These are phyloP conservation scores for Pitangus sulphuratus DNA, from an alignment of 2,797 vertebrate species.

Conservation along the genomic window DNA sequence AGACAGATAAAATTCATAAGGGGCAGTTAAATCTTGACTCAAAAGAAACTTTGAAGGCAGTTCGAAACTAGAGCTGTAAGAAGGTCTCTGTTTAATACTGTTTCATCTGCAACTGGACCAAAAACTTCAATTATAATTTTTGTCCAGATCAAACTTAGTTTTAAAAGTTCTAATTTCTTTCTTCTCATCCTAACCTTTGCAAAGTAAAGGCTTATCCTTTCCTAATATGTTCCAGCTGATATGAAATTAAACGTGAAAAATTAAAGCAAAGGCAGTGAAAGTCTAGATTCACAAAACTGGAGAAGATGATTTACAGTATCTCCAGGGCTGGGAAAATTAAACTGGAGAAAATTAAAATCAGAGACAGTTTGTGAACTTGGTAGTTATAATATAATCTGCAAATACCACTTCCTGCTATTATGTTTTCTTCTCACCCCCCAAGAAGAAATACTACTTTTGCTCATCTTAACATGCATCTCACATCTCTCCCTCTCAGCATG, in stretches of 20 bases:
- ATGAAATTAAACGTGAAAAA: conserved; percentile 30
- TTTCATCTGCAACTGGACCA: not conserved
- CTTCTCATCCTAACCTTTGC: not conserved
- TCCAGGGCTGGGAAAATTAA: conserved; percentile 7
- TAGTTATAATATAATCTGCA: not conserved
- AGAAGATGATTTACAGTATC: not conserved
- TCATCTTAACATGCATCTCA: not conserved
- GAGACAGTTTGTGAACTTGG: not conserved
- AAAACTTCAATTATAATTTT: not conserved
- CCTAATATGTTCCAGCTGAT: not conserved
- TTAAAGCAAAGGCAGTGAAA: not conserved
- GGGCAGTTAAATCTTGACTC: not conserved
- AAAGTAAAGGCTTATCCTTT: conserved; percentile 2
- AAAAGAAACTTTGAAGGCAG: not conserved
- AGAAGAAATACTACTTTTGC: not conserved
- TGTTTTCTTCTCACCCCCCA: not conserved
- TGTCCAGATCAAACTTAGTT: not conserved
- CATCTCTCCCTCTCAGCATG: not conserved
- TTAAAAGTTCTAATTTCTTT: not conserved
- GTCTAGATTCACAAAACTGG: not conserved
- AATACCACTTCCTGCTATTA: not conserved
- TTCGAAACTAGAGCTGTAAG: not conserved
- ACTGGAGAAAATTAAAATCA: conserved; percentile 7
- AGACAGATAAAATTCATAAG: not conserved
- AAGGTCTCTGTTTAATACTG: not conserved